Evolutionary conservation across 2,113 vertebrate genomes (phyloP).

Genomic region (Hirundichthys speculiger): DNA sequence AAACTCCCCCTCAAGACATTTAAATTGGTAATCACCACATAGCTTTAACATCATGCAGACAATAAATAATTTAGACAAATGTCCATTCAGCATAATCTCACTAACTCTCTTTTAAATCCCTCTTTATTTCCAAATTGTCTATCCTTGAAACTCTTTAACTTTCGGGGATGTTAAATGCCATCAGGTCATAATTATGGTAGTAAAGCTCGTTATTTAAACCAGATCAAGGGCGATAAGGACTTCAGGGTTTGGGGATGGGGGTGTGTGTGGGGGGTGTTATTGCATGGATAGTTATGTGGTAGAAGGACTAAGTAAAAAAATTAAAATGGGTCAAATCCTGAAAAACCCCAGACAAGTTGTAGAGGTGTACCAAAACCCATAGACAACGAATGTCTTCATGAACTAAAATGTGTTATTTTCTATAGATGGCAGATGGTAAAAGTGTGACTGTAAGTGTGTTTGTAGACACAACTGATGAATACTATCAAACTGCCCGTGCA

Average conservation of each 20-base stretch:
- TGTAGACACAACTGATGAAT: background rate
- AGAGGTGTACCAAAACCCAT: conserved; percentile 41
- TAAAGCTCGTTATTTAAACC: conserved; percentile 65
- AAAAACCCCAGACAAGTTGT: conserved; percentile 37
- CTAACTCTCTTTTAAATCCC: conserved; percentile 69
- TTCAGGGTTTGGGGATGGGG: conserved; percentile 45
- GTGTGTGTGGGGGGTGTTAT: no score
- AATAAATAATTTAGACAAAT: conserved; percentile 81
- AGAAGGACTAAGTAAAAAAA: conserved; percentile 7
- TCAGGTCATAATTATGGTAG: conserved; percentile 72
- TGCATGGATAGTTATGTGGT: conserved; percentile 33
- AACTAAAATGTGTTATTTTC: conserved; percentile 2
- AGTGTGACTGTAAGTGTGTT: background rate
- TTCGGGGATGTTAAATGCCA: conserved; percentile 69
- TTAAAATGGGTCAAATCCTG: conserved; percentile 62
- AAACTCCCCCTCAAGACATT: conserved; percentile 71
- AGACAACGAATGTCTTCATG: conserved; percentile 33
- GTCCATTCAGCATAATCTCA: conserved; percentile 73
- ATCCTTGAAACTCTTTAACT: conserved; percentile 76
- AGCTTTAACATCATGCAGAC: conserved; percentile 74
- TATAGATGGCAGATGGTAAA: background rate
- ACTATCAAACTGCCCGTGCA: background rate
- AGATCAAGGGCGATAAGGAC: conserved; percentile 72
- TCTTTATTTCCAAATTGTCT: conserved; percentile 69
- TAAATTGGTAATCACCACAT: conserved; percentile 81